Evolutionary conservation across 2,888 invertebrate genomes (phyloP).

Genomic region (Dryadula phaetusa): DNA sequence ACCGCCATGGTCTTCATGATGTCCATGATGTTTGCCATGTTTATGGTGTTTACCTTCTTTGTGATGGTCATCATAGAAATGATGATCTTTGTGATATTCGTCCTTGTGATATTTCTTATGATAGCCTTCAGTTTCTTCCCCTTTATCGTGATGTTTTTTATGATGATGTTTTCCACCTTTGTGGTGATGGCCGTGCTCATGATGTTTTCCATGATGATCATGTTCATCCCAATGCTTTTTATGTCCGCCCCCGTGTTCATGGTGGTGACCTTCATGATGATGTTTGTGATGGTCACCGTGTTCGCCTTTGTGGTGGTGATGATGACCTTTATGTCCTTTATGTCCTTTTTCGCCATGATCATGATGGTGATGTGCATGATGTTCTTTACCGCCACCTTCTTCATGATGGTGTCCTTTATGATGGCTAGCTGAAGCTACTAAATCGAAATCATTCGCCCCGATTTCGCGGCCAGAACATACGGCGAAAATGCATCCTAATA

Average conservation of each 20-base stretch:
- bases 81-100: conserved; percentile 93
- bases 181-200: conserved; percentile 90
- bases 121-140: conserved; percentile 92
- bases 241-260: conserved; percentile 91
- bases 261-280: conserved; percentile 90
- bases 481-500: conserved; percentile 68
- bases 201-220: conserved; percentile 90
- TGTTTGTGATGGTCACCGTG: conserved; percentile 91
- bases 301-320: conserved; percentile 91
- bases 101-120: conserved; percentile 95
- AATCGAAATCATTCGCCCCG: conserved; percentile 67
- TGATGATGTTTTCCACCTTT: conserved; percentile 88
- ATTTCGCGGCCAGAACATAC: conserved; percentile 70
- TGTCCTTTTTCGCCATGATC: conserved; percentile 89
- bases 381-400: conserved; percentile 87
- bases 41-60: conserved; percentile 93
- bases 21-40: conserved; percentile 90
- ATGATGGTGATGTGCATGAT: conserved; percentile 87
- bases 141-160: conserved; percentile 93
- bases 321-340: conserved; percentile 90
- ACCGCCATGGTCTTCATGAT: conserved; percentile 90
- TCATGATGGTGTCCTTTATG: conserved; percentile 83
- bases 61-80: conserved; percentile 94
- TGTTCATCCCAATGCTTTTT: conserved; percentile 91
- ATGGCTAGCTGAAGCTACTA: conserved; percentile 80